Evolutionary conservation across 2,797 vertebrate species (phyloP).

Genomic region (Thripadectes ignobilis): DNA sequence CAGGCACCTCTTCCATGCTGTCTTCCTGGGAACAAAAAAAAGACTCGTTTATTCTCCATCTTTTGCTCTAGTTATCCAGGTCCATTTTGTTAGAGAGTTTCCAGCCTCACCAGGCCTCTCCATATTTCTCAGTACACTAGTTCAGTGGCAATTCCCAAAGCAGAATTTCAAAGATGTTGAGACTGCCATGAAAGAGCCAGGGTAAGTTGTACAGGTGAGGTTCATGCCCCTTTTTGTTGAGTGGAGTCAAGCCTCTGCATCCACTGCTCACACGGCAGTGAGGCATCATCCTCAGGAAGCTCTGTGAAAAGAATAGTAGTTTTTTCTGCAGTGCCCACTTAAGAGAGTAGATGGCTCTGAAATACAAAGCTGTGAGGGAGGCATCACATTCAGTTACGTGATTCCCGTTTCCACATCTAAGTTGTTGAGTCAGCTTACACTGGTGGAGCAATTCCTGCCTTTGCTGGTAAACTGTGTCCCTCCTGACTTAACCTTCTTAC

Average conservation of each 20-base stretch:
- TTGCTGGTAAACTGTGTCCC: not conserved
- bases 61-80: not conserved
- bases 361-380: not conserved
- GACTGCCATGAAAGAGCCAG: accelerated
- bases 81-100: not conserved
- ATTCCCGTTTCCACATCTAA: not conserved
- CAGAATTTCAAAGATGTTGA: not conserved
- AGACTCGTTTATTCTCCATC: not conserved
- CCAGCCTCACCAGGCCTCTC: not conserved
- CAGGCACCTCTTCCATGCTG: not conserved
- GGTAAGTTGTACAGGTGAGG: not conserved
- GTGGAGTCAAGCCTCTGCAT: not conserved
- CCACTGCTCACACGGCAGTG: not conserved
- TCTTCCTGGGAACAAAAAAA: not conserved
- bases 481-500: not conserved
- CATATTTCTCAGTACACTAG: not conserved
- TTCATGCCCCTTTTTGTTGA: not conserved
- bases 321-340: not conserved
- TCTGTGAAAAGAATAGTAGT: not conserved
- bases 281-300: not conserved
- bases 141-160: not conserved
- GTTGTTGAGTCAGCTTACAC: not conserved
- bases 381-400: not conserved
- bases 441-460: not conserved
- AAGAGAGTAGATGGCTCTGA: not conserved